Evolutionary conservation across 2,113 vertebrate genomes (phyloP), one percentile per base, ranked within the genome.

Genomic region (Lepidothrix coronata): DNA sequence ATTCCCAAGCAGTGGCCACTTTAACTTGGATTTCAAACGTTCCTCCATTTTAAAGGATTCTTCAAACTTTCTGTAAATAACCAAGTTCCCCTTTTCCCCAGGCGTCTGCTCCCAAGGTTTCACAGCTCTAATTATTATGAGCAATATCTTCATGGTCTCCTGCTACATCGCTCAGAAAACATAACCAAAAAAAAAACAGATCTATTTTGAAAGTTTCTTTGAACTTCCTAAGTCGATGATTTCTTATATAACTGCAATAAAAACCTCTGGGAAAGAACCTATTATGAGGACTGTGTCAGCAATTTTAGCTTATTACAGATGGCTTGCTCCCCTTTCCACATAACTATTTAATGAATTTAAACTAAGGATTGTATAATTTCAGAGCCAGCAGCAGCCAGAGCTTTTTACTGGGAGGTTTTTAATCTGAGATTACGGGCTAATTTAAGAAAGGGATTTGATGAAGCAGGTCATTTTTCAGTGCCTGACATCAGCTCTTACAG

Each of bases 201-300:
- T 82, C 46, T 91, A 80, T 96, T 95, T 83, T 63, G 74, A 91
- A 96, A 95, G 70, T 96, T 97, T 91, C 92, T 93, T 95, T 97
- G 85, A 97, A 96, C 78, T 91, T 86, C 31, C 0, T 55, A 94
- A 97, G 55, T 89, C 22, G 33, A 92, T 68, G 68, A 78, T 94
- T 97, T 97, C 79, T 97, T 97, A 92, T 52, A 85, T 96, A 97
- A 97, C 51, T 88, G 39, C 79, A 97, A 84, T 81, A 91, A 96
- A 96, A 97, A 97, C 89, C 92, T 96, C 89, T 96, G 93, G 79
- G 91, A 96, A 94, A 96, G 85, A 96, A 83, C 37, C 66, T 73
- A 66, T 96, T 89, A 91, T 24, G 43, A 95, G 46, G 22, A 71
- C 58, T 33, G 72, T 94, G 94, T 98, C 96, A 97, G 96, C 97